These are phyloP conservation scores for Meloidogyne floridensis DNA, from an alignment of 1,140 invertebrate genomes.

Conservation along the genomic window DNA sequence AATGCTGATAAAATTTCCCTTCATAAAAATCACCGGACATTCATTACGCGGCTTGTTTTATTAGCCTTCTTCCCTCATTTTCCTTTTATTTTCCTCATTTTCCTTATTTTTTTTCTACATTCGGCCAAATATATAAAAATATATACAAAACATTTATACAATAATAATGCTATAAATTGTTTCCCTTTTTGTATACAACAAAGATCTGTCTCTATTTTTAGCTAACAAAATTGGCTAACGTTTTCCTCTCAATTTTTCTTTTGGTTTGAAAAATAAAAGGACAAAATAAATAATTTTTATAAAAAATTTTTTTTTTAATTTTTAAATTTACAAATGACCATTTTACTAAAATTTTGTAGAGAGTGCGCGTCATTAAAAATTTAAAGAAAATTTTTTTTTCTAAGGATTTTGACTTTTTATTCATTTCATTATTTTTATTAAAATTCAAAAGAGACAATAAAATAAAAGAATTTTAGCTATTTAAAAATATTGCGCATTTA, in stretches of 20 bases:
- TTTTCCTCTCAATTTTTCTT: background rate
- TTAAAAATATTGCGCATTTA: background rate
- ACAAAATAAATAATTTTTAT: too few relatives aligned
- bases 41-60: background rate
- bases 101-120: background rate
- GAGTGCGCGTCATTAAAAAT: too few relatives aligned
- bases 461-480: background rate
- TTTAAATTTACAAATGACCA: too few relatives aligned
- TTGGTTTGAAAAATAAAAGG: background rate
- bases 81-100: background rate
- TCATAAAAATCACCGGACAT: background rate
- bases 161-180: background rate
- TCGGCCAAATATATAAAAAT: background rate
- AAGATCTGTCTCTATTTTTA: conserved; percentile 10
- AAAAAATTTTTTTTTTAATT: background rate
- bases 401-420: too few relatives aligned
- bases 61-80: background rate
- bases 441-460: background rate
- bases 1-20: background rate
- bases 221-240: conserved; percentile 4
- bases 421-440: background rate
- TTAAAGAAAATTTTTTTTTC: too few relatives aligned
- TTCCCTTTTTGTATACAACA: background rate
- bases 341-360: too few relatives aligned
- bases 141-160: conserved; percentile 8